A percentile compares a stretch with the other conserved stretches of the same genome.
Evolutionary conservation across 2,113 vertebrate genomes (phyloP).

Genomic region (Meles meles): DNA sequence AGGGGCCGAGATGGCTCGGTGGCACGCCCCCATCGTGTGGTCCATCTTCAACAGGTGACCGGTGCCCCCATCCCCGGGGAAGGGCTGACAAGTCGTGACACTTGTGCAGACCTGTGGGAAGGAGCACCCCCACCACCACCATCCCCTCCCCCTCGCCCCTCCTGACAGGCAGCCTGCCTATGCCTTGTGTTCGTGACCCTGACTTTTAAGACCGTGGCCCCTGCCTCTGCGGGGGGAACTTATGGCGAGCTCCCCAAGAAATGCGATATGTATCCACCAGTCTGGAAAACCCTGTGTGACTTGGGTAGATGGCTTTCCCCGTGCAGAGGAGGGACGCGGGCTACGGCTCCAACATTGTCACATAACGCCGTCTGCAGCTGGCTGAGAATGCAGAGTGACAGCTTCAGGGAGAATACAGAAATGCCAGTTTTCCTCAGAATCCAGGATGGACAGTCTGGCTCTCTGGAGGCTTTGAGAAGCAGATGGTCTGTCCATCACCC

Average conservation of each 20-base stretch:
- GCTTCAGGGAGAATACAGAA: conserved; percentile 31
- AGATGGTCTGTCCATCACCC: conserved; percentile 68
- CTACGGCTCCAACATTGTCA: neutral
- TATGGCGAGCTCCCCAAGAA: conserved; percentile 70
- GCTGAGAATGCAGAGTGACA: conserved; percentile 43
- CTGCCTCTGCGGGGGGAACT: conserved; percentile 6
- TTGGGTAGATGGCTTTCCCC: conserved; percentile 56
- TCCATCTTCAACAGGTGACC: neutral
- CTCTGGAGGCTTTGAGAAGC: conserved; percentile 50
- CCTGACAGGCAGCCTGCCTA: neutral
- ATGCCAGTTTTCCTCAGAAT: conserved; percentile 4
- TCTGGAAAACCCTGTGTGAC: conserved; percentile 67
- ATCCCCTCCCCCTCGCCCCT: neutral
- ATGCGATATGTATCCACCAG: conserved; percentile 52
- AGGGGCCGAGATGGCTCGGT: neutral
- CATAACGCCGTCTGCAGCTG: neutral
- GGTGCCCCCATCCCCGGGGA: neutral
- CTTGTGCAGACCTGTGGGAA: neutral
- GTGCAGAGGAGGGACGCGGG: neutral
- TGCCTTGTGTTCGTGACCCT: conserved; percentile 34
- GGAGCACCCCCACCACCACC: neutral
- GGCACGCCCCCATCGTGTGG: neutral
- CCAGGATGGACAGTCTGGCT: conserved; percentile 45
- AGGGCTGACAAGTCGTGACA: neutral
- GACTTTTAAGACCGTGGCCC: conserved; percentile 71